Evolutionary conservation across 2,797 vertebrate species (phyloP).

Genomic region (Tangara arthus): DNA sequence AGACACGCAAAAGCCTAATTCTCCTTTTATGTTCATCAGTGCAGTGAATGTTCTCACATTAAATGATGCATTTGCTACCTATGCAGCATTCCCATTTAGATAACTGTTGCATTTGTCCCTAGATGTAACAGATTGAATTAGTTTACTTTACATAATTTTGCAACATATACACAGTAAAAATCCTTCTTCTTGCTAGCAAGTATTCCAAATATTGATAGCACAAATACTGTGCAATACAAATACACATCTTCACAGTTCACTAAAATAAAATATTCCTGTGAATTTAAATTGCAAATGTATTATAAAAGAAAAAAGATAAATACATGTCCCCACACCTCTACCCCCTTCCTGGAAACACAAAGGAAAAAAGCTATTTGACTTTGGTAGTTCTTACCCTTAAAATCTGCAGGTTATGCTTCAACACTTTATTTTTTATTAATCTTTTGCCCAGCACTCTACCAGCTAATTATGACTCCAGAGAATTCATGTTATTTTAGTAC

Average conservation of each 20-base stretch:
- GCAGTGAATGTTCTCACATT: not conserved
- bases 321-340: fast-evolving
- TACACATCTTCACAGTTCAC: not conserved
- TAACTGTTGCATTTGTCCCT: not conserved
- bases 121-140: not conserved
- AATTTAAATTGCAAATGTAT: not conserved
- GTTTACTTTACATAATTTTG: not conserved
- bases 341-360: not conserved
- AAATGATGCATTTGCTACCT: not conserved
- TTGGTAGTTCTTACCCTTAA: not conserved
- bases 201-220: not conserved
- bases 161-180: not conserved
- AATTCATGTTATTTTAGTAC: slow-evolving; percentile 19
- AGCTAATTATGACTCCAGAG: slow-evolving; percentile 45
- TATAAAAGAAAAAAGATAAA: not conserved
- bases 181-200: not conserved
- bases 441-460: not conserved
- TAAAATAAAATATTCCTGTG: not conserved
- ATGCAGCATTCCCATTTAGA: not conserved
- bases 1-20: not conserved
- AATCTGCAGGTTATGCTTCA: not conserved
- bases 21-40: not conserved
- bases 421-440: not conserved
- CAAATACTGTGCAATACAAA: not conserved
- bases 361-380: not conserved